Evolutionary conservation across 2,797 vertebrate species (phyloP), one percentile per base, ranked within the genome.

Genomic region (Pterois miles): DNA sequence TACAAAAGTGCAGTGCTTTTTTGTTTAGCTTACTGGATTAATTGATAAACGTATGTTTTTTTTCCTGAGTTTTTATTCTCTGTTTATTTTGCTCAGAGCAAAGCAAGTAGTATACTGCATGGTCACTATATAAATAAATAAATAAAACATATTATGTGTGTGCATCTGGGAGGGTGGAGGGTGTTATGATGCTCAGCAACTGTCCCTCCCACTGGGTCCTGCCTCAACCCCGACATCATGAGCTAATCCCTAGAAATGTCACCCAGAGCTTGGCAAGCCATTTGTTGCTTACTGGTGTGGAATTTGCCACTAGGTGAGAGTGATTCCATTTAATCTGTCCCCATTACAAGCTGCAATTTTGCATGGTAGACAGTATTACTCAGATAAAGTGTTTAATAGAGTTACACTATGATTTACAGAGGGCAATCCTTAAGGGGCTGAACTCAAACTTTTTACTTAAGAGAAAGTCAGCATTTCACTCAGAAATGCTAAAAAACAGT

Each of bases 281-380:
- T 92, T 89, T 89, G 91, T 92, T 93, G 92, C 93, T 91, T 92
- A 93, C 89, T 90, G 89, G 86, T 92, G 92, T 90, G 85, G 86
- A 92, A 91, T 93, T 92, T 87, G 84, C 89, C 86, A 93, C 84
- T 85, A 92, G 92, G 92, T 92, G 89, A 90, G 88, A 90, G 83
- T 88, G 92, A 92, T 88, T 92, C 85, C 80, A 81, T 93, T 90
- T 93, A 94, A 93, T 93, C 90, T 93, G 76, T 60, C 85, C 78
- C 87, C 80, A 89, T 91, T 92, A 92, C 91, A 92, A 92, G 88
- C 84, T 88, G 74, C 75, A 75, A 88, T 92, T 92, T 88, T 91
- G 81, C 92, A 93, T 87, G 90, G 86, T 86, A 78, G 90, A 88
- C 90, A 90, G 85, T 78, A 81, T 89, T 89, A 88, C 70, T 77